Evolutionary conservation across 2,113 vertebrate genomes (phyloP), one percentile per base, ranked within the genome.

Genomic region (Fukomys damarensis): DNA sequence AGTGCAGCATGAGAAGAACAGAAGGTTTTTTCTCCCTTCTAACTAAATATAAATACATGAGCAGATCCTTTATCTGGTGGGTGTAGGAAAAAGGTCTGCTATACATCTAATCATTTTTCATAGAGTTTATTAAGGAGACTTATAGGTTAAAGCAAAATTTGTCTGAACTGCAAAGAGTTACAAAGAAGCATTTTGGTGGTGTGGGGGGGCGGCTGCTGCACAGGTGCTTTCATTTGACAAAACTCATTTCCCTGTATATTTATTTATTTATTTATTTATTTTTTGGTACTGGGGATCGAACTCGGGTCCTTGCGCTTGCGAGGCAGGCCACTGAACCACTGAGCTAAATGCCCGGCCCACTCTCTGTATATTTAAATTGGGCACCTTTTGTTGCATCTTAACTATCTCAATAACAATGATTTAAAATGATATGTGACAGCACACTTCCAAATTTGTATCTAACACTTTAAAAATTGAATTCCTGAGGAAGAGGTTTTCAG

Each of bases 381-480:
- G 13, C 22, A 32, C 0, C 12, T 82, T 82, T 86, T 89, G 86
- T 81, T 97, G 65, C 59, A 38, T 89, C 41, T 82, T 89, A 35
- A 41, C 26, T 87, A 84, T 93, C 35, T 96, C 22, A 72, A 0
- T 94, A 81, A 89, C 70, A 54, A 41, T 94, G 14, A 76, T 77
- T 82, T 91, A 12, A 26, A 74, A 74, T 26, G n/a, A 41, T 32
- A 16, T 68, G 12, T 93, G 66, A 94, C 89, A 81, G 89, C 94
- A 66, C n/a, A 86, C 7, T 77, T 83, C 41, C n/a, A 92, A 81
- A 86, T 93, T 84, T 59, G 1, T 92, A 79, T 65, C 68, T 89
- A 68, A 5, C 63, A 89, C 68, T 82, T 85, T 66, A 88, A 91
- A 91, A 72, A 58, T 49, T 79, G 68, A 79, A 26, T 94, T 95